Conservation (phyloP, 2,797 vertebrate species). For the Podarcis lilfordi region DNA sequence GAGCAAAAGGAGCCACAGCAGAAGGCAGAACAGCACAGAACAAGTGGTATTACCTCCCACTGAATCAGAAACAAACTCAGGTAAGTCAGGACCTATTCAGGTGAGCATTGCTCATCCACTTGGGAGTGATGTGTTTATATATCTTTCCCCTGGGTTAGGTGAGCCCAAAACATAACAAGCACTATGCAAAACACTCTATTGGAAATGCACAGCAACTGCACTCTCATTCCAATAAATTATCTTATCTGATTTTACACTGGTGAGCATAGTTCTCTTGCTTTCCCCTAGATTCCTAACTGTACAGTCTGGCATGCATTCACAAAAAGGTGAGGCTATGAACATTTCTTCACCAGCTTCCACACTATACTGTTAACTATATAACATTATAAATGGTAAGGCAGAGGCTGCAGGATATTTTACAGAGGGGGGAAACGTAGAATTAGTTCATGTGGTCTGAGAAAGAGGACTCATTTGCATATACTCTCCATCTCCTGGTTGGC, state of each 20-base stretch:
- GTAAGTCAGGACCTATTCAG: background rate
- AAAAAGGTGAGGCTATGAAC: background rate
- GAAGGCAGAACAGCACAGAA: background rate
- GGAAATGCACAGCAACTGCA: background rate
- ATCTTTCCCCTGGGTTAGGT: background rate
- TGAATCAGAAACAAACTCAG: background rate
- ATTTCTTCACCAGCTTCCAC: background rate
- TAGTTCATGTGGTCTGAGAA: slow-evolving; percentile 6
- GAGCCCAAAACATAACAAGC: background rate
- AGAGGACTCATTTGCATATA: slow-evolving; percentile 21
- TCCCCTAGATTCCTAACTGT: background rate
- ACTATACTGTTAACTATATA: background rate
- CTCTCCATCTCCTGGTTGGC: slow-evolving; percentile 6
- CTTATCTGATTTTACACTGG: background rate
- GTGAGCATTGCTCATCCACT: background rate
- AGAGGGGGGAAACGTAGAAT: background rate
- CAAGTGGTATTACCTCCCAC: background rate
- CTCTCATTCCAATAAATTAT: background rate
- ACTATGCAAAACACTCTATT: background rate
- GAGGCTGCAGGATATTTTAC: slow-evolving; percentile 19
- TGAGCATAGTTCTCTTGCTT: background rate
- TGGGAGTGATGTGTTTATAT: background rate
- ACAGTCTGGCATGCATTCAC: background rate
- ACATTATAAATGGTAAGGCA: slow-evolving; percentile 26
- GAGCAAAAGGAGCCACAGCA: background rate